Evolutionary conservation across 2,797 vertebrate species (phyloP).

Genomic region (Vultur gryphus): DNA sequence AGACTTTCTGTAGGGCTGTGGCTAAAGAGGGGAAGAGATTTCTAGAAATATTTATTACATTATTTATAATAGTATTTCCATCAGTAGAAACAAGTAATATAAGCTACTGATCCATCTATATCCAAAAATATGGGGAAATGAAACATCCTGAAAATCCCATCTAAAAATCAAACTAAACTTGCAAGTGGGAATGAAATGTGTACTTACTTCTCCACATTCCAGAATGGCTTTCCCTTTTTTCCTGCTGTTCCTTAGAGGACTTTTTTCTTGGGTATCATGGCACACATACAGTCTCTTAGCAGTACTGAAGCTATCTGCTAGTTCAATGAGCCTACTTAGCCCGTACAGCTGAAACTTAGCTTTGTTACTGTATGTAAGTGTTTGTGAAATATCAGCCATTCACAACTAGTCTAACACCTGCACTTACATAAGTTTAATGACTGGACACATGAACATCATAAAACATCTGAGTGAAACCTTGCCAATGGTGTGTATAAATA

Average conservation of each 20-base stretch:
- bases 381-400: neutral
- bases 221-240: neutral
- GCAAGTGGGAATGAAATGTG: neutral
- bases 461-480: neutral
- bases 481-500: neutral
- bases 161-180: neutral
- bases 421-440: neutral
- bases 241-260: neutral
- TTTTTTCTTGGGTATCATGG: neutral
- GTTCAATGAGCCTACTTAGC: neutral
- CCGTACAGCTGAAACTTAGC: neutral
- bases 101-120: neutral
- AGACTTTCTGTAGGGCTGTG: neutral
- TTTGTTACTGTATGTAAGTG: neutral
- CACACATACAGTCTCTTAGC: neutral
- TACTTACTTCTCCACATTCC: neutral
- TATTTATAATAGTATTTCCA: neutral
- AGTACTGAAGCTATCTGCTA: neutral
- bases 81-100: neutral
- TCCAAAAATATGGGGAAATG: neutral
- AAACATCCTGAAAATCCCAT: neutral
- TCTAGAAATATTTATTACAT: neutral
- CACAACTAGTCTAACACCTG: neutral
- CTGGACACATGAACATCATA: neutral
- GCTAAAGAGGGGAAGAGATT: neutral